A percentile compares a stretch with the other conserved stretches of the same genome.
These are phyloP conservation scores for Phyllotreta cruciferae DNA, from an alignment of 2,888 invertebrate genomes.

Conservation along the genomic window DNA sequence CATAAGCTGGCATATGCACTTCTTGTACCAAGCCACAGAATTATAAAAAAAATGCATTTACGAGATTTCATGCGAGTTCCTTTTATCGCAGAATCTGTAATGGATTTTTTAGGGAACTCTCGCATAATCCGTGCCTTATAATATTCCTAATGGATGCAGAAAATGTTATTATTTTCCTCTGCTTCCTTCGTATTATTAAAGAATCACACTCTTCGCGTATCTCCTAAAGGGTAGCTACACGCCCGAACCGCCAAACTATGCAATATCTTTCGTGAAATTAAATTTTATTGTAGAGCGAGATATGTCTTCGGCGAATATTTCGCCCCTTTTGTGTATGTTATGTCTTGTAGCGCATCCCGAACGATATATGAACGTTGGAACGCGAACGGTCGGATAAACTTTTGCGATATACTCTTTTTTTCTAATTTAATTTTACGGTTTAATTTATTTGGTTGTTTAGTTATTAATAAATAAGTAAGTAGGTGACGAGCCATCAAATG, in stretches of 20 bases:
- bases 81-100: too few species aligned
- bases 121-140: too few species aligned
- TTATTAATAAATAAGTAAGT: too few species aligned
- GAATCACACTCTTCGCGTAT: slow-evolving; percentile 14
- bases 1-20: too few species aligned
- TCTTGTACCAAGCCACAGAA: too few species aligned
- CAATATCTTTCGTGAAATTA: slow-evolving; percentile 40
- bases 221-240: slow-evolving; percentile 16
- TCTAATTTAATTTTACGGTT: too few species aligned
- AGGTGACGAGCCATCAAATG: too few species aligned
- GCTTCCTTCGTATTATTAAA: slow-evolving; percentile 1
- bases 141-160: too few species aligned
- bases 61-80: too few species aligned
- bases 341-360: slow-evolving; percentile 26
- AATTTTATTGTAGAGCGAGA: slow-evolving; percentile 35
- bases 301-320: slow-evolving; percentile 30
- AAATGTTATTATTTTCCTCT: too few species aligned
- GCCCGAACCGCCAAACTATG: slow-evolving; percentile 30
- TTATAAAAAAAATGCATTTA: too few species aligned
- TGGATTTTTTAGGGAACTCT: slow-evolving; percentile 1
- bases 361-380: slow-evolving; percentile 26
- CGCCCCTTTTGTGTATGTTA: slow-evolving; percentile 30
- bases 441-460: too few species aligned
- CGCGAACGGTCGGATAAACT: not conserved
- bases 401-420: not conserved